phyloP scores from a whole-genome alignment of 2,797 vertebrate genomes.

The Rhabdomys pumilio region DNA sequence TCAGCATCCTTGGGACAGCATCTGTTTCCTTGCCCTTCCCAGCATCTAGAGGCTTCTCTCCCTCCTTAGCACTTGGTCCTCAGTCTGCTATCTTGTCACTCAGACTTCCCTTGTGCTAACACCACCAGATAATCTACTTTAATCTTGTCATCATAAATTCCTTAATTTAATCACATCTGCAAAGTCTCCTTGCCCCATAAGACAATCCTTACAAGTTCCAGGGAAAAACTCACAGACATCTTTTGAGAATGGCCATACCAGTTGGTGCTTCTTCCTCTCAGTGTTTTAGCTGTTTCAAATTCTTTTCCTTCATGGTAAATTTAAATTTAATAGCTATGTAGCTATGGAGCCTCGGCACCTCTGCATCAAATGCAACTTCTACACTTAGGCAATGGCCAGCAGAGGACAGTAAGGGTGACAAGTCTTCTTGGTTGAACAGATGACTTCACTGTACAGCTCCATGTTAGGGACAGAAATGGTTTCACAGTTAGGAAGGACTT shows the following conservation, averaged over 20 bases:
- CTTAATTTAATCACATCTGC: not conserved
- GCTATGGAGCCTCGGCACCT: not conserved
- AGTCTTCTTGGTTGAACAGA: conserved; percentile 42
- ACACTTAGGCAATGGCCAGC: conserved; percentile 37
- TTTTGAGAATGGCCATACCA: conserved; percentile 25
- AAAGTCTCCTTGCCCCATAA: not conserved
- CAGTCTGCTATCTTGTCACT: not conserved
- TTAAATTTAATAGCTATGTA: not conserved
- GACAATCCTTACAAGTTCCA: not conserved
- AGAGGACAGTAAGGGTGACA: conserved; percentile 51
- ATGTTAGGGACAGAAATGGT: not conserved
- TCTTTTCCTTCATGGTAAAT: conserved; percentile 3
- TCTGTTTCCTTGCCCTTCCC: not conserved
- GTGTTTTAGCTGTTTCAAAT: conserved; percentile 20
- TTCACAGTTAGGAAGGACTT: not conserved
- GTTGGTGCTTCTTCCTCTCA: conserved; percentile 12
- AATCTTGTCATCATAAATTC: not conserved
- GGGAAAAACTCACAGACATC: not conserved
- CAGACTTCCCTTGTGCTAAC: not conserved
- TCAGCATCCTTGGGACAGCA: not conserved
- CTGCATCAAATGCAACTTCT: conserved; percentile 16
- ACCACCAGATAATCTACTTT: not conserved
- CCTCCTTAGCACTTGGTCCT: not conserved
- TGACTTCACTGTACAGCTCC: not conserved
- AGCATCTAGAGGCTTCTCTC: not conserved